A percentile compares a stretch with the other conserved stretches of the same genome.
phyloP scores from a whole-genome alignment of 1,140 invertebrate genomes.

The Drosophila pachea region DNA sequence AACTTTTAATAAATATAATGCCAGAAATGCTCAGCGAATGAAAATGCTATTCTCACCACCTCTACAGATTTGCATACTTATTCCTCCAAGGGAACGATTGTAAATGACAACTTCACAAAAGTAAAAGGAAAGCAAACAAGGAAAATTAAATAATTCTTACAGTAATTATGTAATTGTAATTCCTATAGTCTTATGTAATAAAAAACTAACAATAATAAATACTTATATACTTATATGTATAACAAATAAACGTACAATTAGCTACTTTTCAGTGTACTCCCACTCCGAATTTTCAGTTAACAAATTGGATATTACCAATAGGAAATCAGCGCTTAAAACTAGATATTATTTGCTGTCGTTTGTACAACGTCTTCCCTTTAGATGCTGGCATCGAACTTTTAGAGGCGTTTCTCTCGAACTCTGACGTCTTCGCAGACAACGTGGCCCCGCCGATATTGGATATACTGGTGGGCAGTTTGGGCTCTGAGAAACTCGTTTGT shows the following conservation, averaged over 20 bases:
- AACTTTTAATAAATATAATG: too few relatives aligned
- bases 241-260: background rate
- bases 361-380: slow-evolving; percentile 83
- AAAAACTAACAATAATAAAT: slow-evolving; percentile 14
- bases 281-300: too few relatives aligned
- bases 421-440: slow-evolving; percentile 84
- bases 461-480: slow-evolving; percentile 81
- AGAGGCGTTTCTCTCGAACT: slow-evolving; percentile 83
- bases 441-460: slow-evolving; percentile 84
- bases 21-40: too few relatives aligned
- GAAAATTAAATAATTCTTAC: slow-evolving; percentile 17
- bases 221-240: background rate
- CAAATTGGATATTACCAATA: too few relatives aligned
- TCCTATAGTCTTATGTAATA: slow-evolving; percentile 66
- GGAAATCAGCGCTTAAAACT: slow-evolving; percentile 79
- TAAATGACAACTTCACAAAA: slow-evolving; percentile 45
- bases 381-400: background rate
- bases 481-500: slow-evolving; percentile 42
- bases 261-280: too few relatives aligned
- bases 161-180: slow-evolving; percentile 49
- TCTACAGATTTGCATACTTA: background rate
- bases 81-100: slow-evolving; percentile 50
- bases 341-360: slow-evolving; percentile 88
- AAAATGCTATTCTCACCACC: too few relatives aligned
- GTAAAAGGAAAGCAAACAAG: background rate